Conservation (phyloP, 2,888 invertebrate genomes). For the Eupithecia inturbata region DNA sequence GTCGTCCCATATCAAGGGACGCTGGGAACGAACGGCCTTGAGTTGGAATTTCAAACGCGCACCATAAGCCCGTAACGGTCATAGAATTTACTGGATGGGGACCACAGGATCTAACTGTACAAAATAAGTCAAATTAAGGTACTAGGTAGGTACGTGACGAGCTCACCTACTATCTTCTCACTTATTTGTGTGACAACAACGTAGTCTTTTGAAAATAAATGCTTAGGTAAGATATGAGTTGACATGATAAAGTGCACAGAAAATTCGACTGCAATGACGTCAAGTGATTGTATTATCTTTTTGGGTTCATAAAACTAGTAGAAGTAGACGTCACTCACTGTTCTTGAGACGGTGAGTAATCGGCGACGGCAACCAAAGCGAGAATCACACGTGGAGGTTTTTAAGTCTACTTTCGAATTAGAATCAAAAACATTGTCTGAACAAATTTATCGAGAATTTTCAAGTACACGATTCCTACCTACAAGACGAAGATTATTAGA, state of each 20-base stretch:
- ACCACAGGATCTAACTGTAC: not conserved
- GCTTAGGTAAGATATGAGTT: not conserved
- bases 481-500: not conserved
- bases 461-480: not conserved
- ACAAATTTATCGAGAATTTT: not conserved
- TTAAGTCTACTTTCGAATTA: conserved; percentile 15
- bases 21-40: conserved; percentile 63
- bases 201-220: not conserved
- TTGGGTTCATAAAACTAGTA: not conserved
- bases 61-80: conserved; percentile 43
- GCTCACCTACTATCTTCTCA: not conserved
- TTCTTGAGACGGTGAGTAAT: conserved; percentile 20
- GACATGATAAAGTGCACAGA: conserved; percentile 8
- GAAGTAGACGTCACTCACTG: conserved; percentile 8
- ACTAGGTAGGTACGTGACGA: not conserved
- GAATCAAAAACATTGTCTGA: conserved; percentile 5
- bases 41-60: conserved; percentile 56
- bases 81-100: not conserved
- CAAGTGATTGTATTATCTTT: conserved; percentile 16
- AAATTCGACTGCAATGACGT: conserved; percentile 20
- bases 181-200: conserved; percentile 11
- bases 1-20: conserved; percentile 75
- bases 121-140: not conserved
- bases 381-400: conserved; percentile 32
- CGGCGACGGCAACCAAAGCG: conserved; percentile 1